Evolutionary conservation across 2,113 vertebrate species (phyloP).

Genomic region (Rutilus rutilus): DNA sequence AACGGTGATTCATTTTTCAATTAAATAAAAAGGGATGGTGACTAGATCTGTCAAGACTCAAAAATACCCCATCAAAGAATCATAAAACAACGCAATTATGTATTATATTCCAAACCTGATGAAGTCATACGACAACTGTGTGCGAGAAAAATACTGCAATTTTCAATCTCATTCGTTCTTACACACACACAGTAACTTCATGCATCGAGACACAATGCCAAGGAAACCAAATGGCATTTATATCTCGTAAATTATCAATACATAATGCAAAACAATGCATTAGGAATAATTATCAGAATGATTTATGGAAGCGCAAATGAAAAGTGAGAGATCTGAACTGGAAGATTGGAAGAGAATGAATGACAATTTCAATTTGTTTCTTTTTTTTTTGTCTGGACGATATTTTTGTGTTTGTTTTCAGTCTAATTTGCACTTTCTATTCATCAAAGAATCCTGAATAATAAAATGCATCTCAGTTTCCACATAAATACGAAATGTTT

Average conservation of each 20-base stretch:
- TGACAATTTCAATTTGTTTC: too few relatives aligned
- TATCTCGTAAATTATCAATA: neutral
- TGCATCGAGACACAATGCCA: neutral
- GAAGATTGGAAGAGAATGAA: too few relatives aligned
- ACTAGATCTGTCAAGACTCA: neutral
- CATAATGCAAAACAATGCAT: neutral
- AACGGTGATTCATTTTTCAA: too few relatives aligned
- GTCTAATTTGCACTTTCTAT: too few relatives aligned
- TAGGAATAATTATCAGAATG: too few relatives aligned
- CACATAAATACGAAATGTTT: too few relatives aligned
- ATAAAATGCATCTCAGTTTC: too few relatives aligned
- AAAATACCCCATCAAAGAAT: neutral
- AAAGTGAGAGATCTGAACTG: too few relatives aligned
- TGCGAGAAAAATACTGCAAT: neutral
- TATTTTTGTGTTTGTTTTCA: too few relatives aligned
- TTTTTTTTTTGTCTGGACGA: too few relatives aligned
- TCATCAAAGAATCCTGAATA: too few relatives aligned
- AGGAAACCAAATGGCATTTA: neutral
- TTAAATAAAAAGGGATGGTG: neutral
- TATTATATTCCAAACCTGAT: neutral
- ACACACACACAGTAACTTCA: neutral
- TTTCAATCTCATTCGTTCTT: neutral
- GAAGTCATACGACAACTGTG: neutral
- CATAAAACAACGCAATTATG: neutral
- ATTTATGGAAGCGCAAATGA: too few relatives aligned